Base-by-base conservation (phyloP, 2,888 invertebrate species). In the Leptopterna dolabrata region DNA sequence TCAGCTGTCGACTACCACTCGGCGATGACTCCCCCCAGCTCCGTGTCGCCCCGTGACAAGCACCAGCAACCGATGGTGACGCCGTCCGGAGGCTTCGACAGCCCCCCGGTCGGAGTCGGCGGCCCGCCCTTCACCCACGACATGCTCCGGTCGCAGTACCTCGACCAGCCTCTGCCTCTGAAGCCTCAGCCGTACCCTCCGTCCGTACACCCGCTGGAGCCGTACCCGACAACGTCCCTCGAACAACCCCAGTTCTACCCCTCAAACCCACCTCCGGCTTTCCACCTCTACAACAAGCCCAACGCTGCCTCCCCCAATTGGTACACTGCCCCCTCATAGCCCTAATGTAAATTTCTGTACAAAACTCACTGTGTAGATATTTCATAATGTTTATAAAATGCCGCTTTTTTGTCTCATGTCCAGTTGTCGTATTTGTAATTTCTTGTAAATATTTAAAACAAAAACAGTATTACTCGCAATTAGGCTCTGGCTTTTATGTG, bases 21-120 rank as follows among this genome's bases (percentile, higher is more conserved):
- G 63, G 97, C 97, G 78, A 98, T 98, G 97, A 98, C 98, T 4
- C 98, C 98, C 84, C 98, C 98, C 83, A 97, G 97, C n/a, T 98
- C 98, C 3, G 98, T 98, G 0, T 98, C 98, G 6, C 98, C 98
- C 0, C 94, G 98, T 88, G 98, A 98, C 91, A 97, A 95, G 90
- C 95, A 93, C 92, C 94, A 94, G 91, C 96, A 94, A 90, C 71
- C 86, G 16, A 55, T 88, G 24, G 76, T 84, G 70, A 71, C 81
- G 16, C 84, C 70, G 19, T 76, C 51, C 36, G 81, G 86, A 6
- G 88, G 87, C 29, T 87, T 86, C 43, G 88, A 87, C 45, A 88
- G 89, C 71, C 88, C 89, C 29, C 89, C 90, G 89, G 89, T 89
- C 87, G 89, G 88, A 82, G 82, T 81, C 19, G 83, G 89, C 71